Evolutionary conservation across 2,797 vertebrate species (phyloP).

Genomic region (Smutsia temminckii): DNA sequence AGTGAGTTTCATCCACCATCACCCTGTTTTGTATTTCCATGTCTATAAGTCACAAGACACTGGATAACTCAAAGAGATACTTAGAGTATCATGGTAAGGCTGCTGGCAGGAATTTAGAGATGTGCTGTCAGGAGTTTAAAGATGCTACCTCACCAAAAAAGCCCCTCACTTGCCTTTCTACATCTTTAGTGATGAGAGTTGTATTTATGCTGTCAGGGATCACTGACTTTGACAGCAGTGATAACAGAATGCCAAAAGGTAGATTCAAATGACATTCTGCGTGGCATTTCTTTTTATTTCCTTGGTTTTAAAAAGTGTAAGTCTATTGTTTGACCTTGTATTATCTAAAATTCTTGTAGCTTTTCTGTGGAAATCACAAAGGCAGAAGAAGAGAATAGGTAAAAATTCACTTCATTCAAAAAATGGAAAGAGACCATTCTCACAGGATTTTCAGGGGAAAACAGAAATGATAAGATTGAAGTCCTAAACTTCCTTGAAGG

Average conservation of each 20-base stretch:
- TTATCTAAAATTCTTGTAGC: constrained; percentile 15
- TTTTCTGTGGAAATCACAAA: not conserved
- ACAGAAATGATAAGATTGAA: not conserved
- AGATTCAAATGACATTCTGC: not conserved
- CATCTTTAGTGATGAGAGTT: not conserved
- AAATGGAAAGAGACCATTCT: not conserved
- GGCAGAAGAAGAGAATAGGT: not conserved
- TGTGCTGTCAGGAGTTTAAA: constrained; percentile 36
- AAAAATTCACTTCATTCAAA: constrained; percentile 12
- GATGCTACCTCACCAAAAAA: constrained; percentile 2
- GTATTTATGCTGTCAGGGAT: not conserved
- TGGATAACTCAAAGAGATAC: not conserved
- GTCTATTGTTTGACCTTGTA: constrained; percentile 9
- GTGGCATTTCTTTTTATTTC: not conserved
- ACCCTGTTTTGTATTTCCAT: not conserved
- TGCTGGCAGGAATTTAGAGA: constrained; percentile 38
- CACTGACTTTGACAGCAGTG: not conserved
- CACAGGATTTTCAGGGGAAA: not conserved
- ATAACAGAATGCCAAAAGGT: constrained; percentile 45
- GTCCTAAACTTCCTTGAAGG: not conserved
- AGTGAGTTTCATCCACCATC: not conserved
- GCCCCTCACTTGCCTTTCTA: not conserved
- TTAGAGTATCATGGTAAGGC: not conserved
- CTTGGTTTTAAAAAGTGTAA: constrained; percentile 42
- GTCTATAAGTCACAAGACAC: not conserved